A percentile compares a stretch with the other conserved stretches of the same genome.
phyloP scores from a whole-genome alignment of 2,888 invertebrate species.

The Phengaris alcon region DNA sequence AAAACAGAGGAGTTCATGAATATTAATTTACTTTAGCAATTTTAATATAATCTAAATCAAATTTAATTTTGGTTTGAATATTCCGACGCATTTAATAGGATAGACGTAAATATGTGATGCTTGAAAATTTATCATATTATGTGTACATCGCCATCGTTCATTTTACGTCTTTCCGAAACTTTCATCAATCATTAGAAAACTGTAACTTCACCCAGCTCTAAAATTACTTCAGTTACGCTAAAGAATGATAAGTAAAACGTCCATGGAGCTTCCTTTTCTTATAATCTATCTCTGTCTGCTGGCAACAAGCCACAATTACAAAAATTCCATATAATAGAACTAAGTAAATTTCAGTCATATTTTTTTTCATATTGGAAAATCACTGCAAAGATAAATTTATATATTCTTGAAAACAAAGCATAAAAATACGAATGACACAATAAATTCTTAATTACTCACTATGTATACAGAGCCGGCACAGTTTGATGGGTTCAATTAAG shows the following conservation, averaged over 20 bases:
- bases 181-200: no score
- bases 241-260: no score
- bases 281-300: no score
- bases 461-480: conserved; percentile 16
- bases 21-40: conserved; percentile 16
- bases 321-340: neutral
- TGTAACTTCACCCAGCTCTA: no score
- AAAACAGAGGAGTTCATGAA: conserved; percentile 25
- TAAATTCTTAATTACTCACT: conserved; percentile 23
- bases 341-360: neutral
- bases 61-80: conserved; percentile 23
- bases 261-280: no score
- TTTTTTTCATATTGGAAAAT: neutral
- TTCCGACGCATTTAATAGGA: conserved; percentile 21
- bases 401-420: conserved; percentile 8
- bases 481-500: conserved; percentile 27
- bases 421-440: conserved; percentile 20
- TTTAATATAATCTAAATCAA: conserved; percentile 19
- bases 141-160: neutral
- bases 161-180: no score
- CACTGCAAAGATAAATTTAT: neutral
- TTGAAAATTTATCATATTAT: neutral
- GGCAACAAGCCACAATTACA: neutral
- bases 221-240: no score
- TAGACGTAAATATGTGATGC: neutral